A percentile compares a stretch with the other conserved stretches of the same genome.
Conservation (phyloP, 2,113 vertebrate species). For the Terrapene triunguis region DNA sequence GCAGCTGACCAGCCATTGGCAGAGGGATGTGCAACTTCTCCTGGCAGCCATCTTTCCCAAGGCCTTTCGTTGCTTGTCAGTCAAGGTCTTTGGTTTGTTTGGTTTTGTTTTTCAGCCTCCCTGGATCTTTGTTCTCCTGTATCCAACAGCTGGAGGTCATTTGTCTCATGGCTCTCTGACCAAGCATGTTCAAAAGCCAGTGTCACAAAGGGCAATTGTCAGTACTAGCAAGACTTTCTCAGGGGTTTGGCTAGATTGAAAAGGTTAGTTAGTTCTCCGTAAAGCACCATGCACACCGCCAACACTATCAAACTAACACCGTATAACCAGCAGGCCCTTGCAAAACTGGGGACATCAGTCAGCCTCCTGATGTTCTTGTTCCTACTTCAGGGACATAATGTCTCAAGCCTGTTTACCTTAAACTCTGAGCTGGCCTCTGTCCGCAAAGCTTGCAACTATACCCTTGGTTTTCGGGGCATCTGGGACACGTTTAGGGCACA, state of each 20-base stretch:
- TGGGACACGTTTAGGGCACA: background rate
- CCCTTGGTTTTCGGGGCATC: background rate
- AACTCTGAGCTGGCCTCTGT: background rate
- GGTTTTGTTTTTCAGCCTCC: background rate
- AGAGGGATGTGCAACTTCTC: background rate
- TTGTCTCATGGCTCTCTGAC: background rate
- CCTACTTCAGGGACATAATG: background rate
- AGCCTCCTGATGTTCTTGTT: background rate
- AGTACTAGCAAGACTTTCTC: background rate
- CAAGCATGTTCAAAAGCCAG: background rate
- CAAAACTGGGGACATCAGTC: background rate
- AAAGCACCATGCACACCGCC: background rate
- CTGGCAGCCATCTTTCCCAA: background rate
- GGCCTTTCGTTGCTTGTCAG: background rate
- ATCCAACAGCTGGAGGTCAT: background rate
- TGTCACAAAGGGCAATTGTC: background rate
- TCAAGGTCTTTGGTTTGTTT: background rate
- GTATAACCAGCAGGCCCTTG: background rate
- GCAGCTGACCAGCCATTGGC: background rate
- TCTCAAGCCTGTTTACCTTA: background rate
- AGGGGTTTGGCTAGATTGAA: background rate
- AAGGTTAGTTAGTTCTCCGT: background rate
- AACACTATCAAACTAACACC: background rate
- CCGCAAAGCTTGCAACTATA: background rate
- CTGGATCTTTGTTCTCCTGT: background rate